A percentile compares a stretch with the other conserved stretches of the same genome.
Evolutionary conservation across 2,797 vertebrate genomes (phyloP).

Genomic region (Myotis findleyi): DNA sequence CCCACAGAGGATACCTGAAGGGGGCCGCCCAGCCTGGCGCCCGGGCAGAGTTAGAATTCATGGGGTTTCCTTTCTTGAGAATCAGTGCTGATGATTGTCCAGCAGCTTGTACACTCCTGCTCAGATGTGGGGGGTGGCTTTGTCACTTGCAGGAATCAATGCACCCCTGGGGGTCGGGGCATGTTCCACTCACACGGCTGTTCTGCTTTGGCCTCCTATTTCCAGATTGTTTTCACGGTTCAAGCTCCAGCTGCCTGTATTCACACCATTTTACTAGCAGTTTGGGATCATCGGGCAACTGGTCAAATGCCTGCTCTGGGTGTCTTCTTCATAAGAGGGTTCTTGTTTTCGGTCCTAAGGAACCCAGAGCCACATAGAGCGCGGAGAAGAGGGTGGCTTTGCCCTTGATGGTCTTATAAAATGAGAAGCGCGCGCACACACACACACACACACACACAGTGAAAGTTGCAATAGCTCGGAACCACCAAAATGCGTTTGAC

Average conservation of each 20-base stretch:
- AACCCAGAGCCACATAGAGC: background rate
- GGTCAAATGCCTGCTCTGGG: background rate
- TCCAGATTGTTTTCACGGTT: background rate
- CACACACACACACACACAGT: background rate
- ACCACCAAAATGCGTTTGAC: slow-evolving; percentile 47
- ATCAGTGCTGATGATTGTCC: background rate
- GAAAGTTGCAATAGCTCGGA: background rate
- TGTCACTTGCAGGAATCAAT: background rate
- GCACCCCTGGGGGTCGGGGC: background rate
- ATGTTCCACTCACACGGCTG: background rate
- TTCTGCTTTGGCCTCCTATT: background rate
- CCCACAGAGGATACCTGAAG: background rate
- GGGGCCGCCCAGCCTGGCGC: fast-evolving
- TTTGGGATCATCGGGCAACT: background rate
- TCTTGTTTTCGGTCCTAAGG: background rate
- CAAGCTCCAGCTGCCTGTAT: background rate
- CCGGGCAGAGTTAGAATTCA: background rate
- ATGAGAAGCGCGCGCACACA: background rate
- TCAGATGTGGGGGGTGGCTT: background rate
- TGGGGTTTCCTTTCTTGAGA: background rate
- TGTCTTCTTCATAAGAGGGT: background rate
- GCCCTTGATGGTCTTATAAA: background rate
- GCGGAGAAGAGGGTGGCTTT: background rate
- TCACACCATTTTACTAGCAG: background rate
- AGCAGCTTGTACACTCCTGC: background rate